These are phyloP conservation scores for Conus betulinus DNA, from an alignment of 1,140 invertebrate genomes.

Conservation along the genomic window DNA sequence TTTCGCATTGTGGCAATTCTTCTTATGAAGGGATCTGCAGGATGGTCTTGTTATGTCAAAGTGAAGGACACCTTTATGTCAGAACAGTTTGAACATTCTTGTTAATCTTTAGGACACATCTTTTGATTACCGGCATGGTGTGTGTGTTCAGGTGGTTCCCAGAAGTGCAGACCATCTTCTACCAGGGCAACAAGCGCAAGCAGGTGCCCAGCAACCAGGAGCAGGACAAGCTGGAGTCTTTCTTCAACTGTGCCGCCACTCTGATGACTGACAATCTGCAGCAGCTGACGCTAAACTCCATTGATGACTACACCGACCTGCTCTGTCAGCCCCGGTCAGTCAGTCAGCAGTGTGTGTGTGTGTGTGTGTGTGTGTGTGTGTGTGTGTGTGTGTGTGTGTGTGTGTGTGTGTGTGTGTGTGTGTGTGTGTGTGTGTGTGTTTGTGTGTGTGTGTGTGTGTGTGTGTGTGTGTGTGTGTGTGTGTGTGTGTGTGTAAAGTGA, in stretches of 20 bases:
- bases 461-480: too few relatives aligned
- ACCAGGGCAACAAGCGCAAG: slow-evolving; percentile 84
- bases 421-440: too few relatives aligned
- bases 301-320: slow-evolving; percentile 86
- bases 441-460: too few relatives aligned
- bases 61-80: too few relatives aligned
- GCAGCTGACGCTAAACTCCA: slow-evolving; percentile 86
- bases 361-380: too few relatives aligned
- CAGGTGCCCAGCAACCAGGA: slow-evolving; percentile 84
- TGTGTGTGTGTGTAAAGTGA: too few relatives aligned
- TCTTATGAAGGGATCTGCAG: too few relatives aligned
- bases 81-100: too few relatives aligned
- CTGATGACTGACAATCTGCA: slow-evolving; percentile 92
- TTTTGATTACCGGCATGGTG: too few relatives aligned
- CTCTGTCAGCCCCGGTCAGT: slow-evolving; percentile 85
- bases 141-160: slow-evolving; percentile 78
- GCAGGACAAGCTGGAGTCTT: slow-evolving; percentile 82
- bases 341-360: background rate
- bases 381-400: background rate
- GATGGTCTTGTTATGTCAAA: too few relatives aligned
- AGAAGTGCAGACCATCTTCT: slow-evolving; percentile 79
- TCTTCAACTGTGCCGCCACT: slow-evolving; percentile 89
- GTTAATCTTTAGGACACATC: too few relatives aligned
- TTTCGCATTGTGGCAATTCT: too few relatives aligned
- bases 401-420: background rate